A percentile compares a stretch with the other conserved stretches of the same genome.
phyloP scores from a whole-genome alignment of 2,888 invertebrate genomes.

The Xylophagus ater region DNA sequence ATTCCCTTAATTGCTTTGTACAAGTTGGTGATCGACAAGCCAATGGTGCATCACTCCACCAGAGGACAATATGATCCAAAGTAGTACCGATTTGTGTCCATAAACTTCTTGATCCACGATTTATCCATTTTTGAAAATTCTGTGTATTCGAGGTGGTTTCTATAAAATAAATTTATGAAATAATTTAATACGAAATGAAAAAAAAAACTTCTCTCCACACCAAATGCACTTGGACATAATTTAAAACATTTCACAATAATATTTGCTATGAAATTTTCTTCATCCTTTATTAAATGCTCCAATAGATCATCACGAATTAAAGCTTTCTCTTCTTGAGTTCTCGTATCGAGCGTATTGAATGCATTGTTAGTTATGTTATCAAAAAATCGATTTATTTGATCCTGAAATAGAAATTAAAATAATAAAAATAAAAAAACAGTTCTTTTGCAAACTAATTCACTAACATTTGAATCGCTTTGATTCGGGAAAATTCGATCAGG shows the following conservation, averaged over 20 bases:
- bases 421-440: neutral
- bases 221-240: constrained; percentile 20
- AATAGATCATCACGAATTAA: constrained; percentile 46
- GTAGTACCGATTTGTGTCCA: constrained; percentile 75
- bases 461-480: constrained; percentile 12
- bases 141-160: constrained; percentile 17
- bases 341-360: constrained; percentile 10
- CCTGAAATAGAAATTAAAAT: constrained; percentile 10
- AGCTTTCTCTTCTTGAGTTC: constrained; percentile 21
- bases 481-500: constrained; percentile 1
- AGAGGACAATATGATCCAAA: constrained; percentile 68
- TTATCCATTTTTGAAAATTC: constrained; percentile 28
- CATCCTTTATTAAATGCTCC: constrained; percentile 53
- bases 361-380: constrained; percentile 19
- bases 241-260: constrained; percentile 19
- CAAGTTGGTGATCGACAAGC: constrained; percentile 53
- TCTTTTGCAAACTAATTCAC: neutral
- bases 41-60: constrained; percentile 70
- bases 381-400: constrained; percentile 18
- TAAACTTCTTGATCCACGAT: constrained; percentile 38
- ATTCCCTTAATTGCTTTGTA: constrained; percentile 53
- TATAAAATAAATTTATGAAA: constrained; percentile 5
- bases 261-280: constrained; percentile 52
- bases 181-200: neutral
- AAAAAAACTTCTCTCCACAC: constrained; percentile 4